Evolutionary conservation across 2,888 invertebrate species (phyloP), one percentile per base, ranked within the genome.

Genomic region (Drosophila longiperda): DNA sequence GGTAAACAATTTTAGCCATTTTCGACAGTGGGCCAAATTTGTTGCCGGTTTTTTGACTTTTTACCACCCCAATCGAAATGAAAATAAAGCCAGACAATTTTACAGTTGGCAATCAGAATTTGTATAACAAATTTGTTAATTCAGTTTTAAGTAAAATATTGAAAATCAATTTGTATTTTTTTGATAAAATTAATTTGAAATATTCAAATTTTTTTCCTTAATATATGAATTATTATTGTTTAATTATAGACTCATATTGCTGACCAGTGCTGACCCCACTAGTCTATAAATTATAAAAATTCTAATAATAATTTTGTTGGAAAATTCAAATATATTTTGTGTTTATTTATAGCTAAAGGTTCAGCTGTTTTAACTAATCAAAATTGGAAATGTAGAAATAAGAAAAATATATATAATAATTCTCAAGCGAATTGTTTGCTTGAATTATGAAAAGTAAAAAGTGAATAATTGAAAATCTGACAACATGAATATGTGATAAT

Each of bases 131-230:
- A 23, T 73, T 67, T 17, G 52, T 63, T 45, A 45, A 8, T 60
- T 55, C 11, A 50, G 3, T 50, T 50, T 54, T 72, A 32, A 29
- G 50, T 42, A 65, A 81, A 80, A 80, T 77, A 77, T 62, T 66
- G 73, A 83, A 80, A 83, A 66, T 73, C 80, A 84, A 80, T 80
- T 72, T 53, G 20, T 20, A 0, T 3, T 23, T 40, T 17, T 52
- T 26, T 33, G 26, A 17, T 9, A n/a, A n/a, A n/a, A n/a, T n/a
- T n/a, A n/a, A n/a, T n/a, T n/a, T n/a, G n/a, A n/a, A n/a, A n/a
- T n/a, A n/a, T n/a, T n/a, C n/a, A n/a, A n/a, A n/a, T n/a, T n/a
- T n/a, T n/a, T n/a, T n/a, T n/a, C n/a, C n/a, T n/a, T n/a, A n/a
- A n/a, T n/a, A 11, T 40, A n/a, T 2, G 11, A 42, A n/a, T 42